These are phyloP conservation scores for Spodoptera exigua DNA, from an alignment of 2,888 invertebrate species.

Conservation along the genomic window DNA sequence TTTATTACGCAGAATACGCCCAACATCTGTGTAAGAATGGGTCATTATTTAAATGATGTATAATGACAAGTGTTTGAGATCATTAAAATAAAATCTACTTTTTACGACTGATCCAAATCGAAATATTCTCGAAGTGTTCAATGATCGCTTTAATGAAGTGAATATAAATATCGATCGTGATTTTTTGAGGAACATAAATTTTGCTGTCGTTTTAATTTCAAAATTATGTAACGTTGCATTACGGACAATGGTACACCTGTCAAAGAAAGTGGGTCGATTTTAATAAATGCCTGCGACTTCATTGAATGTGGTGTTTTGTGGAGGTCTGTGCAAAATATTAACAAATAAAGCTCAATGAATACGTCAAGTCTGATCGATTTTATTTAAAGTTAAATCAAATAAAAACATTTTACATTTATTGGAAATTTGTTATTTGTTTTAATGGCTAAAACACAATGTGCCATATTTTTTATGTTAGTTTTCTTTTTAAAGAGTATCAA, in stretches of 20 bases:
- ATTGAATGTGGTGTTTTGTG: constrained; percentile 28
- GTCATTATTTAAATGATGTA: constrained; percentile 73
- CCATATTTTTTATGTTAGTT: background rate
- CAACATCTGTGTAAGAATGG: constrained; percentile 69
- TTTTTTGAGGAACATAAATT: constrained; percentile 28
- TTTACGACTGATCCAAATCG: constrained; percentile 40
- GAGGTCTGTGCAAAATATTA: constrained; percentile 22
- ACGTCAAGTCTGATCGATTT: constrained; percentile 24
- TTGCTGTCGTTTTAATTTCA: constrained; percentile 33
- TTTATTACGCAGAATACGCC: constrained; percentile 64
- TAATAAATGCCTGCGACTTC: constrained; percentile 55
- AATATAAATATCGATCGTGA: constrained; percentile 24
- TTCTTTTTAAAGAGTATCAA: constrained; percentile 23
- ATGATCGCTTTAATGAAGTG: constrained; percentile 28
- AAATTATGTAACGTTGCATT: constrained; percentile 42
- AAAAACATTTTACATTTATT: constrained; percentile 3
- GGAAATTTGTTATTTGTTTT: background rate
- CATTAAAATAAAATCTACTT: constrained; percentile 49
- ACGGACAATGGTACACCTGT: constrained; percentile 65
- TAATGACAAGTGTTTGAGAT: constrained; percentile 67
- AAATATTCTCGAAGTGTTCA: constrained; percentile 41
- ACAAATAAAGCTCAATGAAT: constrained; percentile 22
- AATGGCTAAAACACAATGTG: background rate
- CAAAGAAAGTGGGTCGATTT: constrained; percentile 61
- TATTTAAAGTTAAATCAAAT: constrained; percentile 17